Evolutionary conservation across 2,797 vertebrate genomes (phyloP).

Genomic region (Sebastolobus altivelis): DNA sequence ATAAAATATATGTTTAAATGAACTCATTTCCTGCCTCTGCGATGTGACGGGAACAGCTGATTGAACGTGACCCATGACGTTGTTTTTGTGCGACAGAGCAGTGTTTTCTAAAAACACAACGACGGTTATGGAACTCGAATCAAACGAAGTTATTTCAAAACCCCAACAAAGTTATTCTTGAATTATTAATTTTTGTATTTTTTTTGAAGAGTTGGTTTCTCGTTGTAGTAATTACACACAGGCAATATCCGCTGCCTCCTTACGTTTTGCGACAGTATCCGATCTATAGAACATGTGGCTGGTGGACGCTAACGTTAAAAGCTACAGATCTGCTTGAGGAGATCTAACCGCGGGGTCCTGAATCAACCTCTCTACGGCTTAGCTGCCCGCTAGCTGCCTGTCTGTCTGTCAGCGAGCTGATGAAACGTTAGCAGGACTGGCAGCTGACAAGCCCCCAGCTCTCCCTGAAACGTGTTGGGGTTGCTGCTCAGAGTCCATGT

Average conservation of each 20-base stretch:
- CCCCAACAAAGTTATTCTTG: fast-evolving
- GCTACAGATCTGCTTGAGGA: fast-evolving
- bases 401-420: not conserved
- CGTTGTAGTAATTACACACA: slow-evolving; percentile 5
- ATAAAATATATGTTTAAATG: slow-evolving; percentile 17
- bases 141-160: fast-evolving
- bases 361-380: not conserved
- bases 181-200: fast-evolving
- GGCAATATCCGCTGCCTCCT: slow-evolving; percentile 37
- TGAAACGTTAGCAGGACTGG: not conserved
- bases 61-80: slow-evolving; percentile 71
- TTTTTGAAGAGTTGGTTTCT: fast-evolving
- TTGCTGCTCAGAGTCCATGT: slow-evolving; percentile 60
- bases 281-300: slow-evolving; percentile 41
- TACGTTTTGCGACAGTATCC: fast-evolving
- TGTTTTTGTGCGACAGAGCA: slow-evolving; percentile 54
- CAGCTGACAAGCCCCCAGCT: slow-evolving; percentile 39
- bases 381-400: slow-evolving; percentile 54
- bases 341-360: slow-evolving; percentile 5
- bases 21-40: slow-evolving; percentile 42
- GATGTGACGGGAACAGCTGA: slow-evolving; percentile 59
- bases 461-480: slow-evolving; percentile 65
- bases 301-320: fast-evolving
- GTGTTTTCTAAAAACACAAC: not conserved
- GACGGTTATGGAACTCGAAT: not conserved